Conservation (phyloP, 2,888 invertebrate species). For the Perizoma affinitatum region DNA sequence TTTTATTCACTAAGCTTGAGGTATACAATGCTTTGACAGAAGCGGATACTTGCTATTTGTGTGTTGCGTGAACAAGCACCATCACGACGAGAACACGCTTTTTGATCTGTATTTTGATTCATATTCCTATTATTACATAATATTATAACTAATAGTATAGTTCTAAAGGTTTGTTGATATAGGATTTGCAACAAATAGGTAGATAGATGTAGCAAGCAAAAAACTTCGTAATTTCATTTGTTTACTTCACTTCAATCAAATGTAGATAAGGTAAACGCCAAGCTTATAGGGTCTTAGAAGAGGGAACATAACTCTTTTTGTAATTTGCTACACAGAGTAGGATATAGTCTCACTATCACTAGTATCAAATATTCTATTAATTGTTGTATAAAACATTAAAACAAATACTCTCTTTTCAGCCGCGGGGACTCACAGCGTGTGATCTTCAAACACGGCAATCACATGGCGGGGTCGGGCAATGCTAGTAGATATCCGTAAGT, state of each 20-base stretch:
- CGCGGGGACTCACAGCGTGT: constrained; percentile 90
- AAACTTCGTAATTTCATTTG: neutral
- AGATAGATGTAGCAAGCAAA: constrained; percentile 1
- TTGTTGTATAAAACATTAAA: constrained; percentile 4
- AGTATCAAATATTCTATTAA: constrained; percentile 1
- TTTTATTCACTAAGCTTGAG: constrained; percentile 65
- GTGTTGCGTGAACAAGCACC: constrained; percentile 39
- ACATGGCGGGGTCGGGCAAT: constrained; percentile 86
- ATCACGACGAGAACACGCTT: constrained; percentile 41
- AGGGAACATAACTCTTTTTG: constrained; percentile 20
- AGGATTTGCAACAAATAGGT: constrained; percentile 11
- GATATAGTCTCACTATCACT: constrained; percentile 23
- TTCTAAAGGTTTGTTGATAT: constrained; percentile 12
- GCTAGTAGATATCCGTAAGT: constrained; percentile 89
- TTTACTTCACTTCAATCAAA: constrained; percentile 6
- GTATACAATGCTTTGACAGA: constrained; percentile 58
- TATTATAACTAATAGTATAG: constrained; percentile 15
- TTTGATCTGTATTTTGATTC: constrained; percentile 27
- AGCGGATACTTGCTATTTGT: constrained; percentile 26
- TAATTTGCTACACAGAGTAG: constrained; percentile 36
- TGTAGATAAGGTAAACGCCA: constrained; percentile 20
- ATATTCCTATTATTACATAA: constrained; percentile 4
- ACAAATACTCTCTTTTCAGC: constrained; percentile 68
- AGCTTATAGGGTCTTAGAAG: constrained; percentile 23
- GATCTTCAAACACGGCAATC: constrained; percentile 89